Evolutionary conservation across 2,888 invertebrate species (phyloP).

Genomic region (Euphydryas editha): DNA sequence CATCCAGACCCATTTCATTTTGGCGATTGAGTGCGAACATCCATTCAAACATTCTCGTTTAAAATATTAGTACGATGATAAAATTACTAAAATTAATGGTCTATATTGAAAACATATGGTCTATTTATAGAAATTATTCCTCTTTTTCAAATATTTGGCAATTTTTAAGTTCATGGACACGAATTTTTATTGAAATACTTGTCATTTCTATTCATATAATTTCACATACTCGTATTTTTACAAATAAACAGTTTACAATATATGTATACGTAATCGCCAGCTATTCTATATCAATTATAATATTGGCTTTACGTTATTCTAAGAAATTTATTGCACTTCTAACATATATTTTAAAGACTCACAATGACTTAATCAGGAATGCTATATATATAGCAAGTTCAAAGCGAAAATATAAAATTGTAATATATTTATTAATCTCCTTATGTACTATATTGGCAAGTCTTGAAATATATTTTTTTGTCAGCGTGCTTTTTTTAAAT

Average conservation of each 20-base stretch:
- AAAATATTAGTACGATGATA: neutral
- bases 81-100: neutral
- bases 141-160: neutral
- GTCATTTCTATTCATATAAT: neutral
- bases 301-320: constrained; percentile 7
- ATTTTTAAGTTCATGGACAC: neutral
- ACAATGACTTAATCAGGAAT: neutral
- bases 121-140: neutral
- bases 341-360: neutral
- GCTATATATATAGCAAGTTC: neutral
- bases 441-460: neutral
- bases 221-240: neutral
- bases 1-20: too few species aligned
- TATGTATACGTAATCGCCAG: neutral
- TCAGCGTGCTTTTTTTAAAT: neutral
- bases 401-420: neutral
- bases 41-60: too few species aligned
- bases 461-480: neutral
- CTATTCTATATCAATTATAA: constrained; percentile 5
- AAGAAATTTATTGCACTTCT: neutral
- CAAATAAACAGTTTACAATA: neutral
- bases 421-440: neutral
- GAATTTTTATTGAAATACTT: neutral
- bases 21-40: too few species aligned
- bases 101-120: neutral